Evolutionary conservation across 2,113 vertebrate species (phyloP).

Genomic region (Nymphicus hollandicus): DNA sequence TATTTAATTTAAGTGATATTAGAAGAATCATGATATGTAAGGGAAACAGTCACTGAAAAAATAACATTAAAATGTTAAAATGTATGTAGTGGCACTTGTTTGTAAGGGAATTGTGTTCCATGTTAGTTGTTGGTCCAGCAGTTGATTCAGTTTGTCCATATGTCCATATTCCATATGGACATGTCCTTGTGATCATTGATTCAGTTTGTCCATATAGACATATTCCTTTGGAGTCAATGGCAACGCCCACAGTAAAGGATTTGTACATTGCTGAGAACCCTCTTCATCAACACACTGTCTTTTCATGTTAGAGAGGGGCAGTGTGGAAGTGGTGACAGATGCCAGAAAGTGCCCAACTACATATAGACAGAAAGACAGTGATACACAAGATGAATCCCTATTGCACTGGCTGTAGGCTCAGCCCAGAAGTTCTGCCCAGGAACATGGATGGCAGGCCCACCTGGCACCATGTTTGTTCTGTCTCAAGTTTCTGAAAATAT

Average conservation of each 20-base stretch:
- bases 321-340: fast-evolving
- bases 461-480: neutral
- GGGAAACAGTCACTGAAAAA: neutral
- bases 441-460: fast-evolving
- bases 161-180: neutral
- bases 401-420: fast-evolving
- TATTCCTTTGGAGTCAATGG: neutral
- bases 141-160: neutral
- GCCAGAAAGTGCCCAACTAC: neutral
- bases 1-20: neutral
- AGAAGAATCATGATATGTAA: neutral
- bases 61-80: neutral
- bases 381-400: fast-evolving
- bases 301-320: neutral
- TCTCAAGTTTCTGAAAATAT: neutral
- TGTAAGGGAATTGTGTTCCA: neutral
- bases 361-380: neutral
- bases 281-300: neutral
- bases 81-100: fast-evolving
- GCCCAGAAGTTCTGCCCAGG: neutral
- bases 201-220: neutral
- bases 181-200: neutral
- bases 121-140: neutral
- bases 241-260: neutral
- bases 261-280: fast-evolving